These are phyloP conservation scores for Melipona beecheii DNA, from an alignment of 2,888 invertebrate species.

Conservation along the genomic window DNA sequence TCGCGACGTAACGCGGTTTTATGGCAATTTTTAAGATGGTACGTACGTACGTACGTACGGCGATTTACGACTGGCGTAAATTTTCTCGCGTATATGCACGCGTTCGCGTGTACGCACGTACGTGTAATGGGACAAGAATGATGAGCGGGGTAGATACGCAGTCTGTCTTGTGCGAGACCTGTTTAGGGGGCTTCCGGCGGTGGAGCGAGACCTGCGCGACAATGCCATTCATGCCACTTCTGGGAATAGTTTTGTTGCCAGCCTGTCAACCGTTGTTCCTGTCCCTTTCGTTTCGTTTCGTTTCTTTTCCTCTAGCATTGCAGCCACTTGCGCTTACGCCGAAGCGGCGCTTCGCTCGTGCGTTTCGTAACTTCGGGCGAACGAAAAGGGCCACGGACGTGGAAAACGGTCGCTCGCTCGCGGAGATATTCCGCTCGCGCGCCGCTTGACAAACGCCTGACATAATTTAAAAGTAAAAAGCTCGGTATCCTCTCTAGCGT, in stretches of 20 bases:
- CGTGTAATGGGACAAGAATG: slow-evolving; percentile 49
- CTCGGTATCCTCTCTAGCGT: slow-evolving; percentile 29
- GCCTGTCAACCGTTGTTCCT: slow-evolving; percentile 40
- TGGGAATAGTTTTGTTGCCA: slow-evolving; percentile 60
- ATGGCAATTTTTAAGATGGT: slow-evolving; percentile 36
- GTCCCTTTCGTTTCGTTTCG: slow-evolving; percentile 4
- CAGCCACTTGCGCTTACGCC: neutral
- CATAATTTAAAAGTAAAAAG: slow-evolving; percentile 60
- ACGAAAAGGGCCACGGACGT: slow-evolving; percentile 6
- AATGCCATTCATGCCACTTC: slow-evolving; percentile 60
- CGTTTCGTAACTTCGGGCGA: slow-evolving; percentile 34
- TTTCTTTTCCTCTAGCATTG: neutral
- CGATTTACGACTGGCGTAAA: slow-evolving; percentile 36
- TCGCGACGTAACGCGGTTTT: slow-evolving; percentile 2
- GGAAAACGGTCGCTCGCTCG: slow-evolving; percentile 27
- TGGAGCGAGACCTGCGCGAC: slow-evolving; percentile 39
- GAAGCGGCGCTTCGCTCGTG: neutral
- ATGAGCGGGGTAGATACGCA: slow-evolving; percentile 7
- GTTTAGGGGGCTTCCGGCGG: slow-evolving; percentile 43
- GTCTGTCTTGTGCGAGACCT: slow-evolving; percentile 20
- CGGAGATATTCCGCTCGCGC: slow-evolving; percentile 55
- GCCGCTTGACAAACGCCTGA: slow-evolving; percentile 56
- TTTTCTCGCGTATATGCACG: neutral
- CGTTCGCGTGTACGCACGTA: neutral
- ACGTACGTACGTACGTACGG: neutral